Evolutionary conservation across 2,797 vertebrate species (phyloP).

Genomic region (Mormyrus proboscirostris): DNA sequence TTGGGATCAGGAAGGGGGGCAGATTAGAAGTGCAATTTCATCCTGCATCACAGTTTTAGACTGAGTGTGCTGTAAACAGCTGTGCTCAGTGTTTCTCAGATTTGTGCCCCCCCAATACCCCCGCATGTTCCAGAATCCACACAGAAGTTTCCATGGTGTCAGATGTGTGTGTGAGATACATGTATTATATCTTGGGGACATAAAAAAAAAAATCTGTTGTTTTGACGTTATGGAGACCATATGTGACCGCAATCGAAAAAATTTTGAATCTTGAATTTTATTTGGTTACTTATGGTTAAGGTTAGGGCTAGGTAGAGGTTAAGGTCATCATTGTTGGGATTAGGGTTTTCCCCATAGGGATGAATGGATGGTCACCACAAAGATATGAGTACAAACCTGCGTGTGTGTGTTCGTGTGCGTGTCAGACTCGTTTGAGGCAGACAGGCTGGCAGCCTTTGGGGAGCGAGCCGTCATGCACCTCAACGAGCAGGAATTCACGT

Average conservation of each 20-base stretch:
- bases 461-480: neutral
- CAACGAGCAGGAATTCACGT: neutral
- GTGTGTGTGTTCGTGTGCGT: neutral
- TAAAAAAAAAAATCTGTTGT: neutral
- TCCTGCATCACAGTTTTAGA: neutral
- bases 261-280: neutral
- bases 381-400: neutral
- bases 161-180: neutral
- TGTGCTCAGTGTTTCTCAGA: neutral
- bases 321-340: neutral
- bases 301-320: neutral
- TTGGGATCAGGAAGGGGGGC: neutral
- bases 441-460: neutral
- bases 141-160: neutral
- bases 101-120: neutral
- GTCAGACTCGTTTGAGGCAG: neutral
- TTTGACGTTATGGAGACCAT: neutral
- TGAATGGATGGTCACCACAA: neutral
- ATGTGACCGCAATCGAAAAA: neutral
- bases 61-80: neutral
- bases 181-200: too few species aligned
- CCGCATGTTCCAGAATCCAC: neutral
- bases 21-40: neutral
- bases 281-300: neutral
- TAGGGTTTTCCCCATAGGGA: neutral